Base-by-base conservation (phyloP, 37 sponge, comb jelly and placozoan genomes). In the Halichondria panicea region DNA sequence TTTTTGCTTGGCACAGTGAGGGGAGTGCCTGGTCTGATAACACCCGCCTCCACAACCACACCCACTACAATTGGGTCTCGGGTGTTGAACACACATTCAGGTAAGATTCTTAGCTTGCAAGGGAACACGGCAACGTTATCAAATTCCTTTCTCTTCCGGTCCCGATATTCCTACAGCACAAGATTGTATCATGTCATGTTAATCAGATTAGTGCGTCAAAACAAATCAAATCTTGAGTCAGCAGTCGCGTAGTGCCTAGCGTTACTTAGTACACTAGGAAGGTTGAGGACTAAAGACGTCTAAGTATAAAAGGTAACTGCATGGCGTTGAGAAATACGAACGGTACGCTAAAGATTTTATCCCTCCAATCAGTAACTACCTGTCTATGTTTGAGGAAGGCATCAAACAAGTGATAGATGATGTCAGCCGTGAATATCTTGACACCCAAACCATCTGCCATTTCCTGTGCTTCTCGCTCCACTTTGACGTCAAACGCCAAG, bases 361-460 rank as follows among this genome's bases (percentile, higher is more conserved):
- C n/a, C n/a, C n/a, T n/a, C n/a, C n/a, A n/a, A n/a, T n/a, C n/a
- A n/a, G 27, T 9, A 15, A 74, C 24, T 46, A 88, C 97, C 82
- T 95, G 79, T 67, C 96, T 84, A 81, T 93, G 88, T 12, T 77
- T 86, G 84, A 93, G 88, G 81, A 98, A 98, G 61, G 79, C 79
- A 63, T 98, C 99, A 85, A 95, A 98, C 43, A 98, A 77, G 69
- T 98, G 99, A 62, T 98, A 98, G 63, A 98, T 98, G 71, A 98
- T 98, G 63, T 98, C 99, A 3, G 99, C 99, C 59, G 92, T 79
- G 69, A 98, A 98, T 30, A 98, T 93, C 60, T 78, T 75, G 19
- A 98, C 94, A 15, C 94, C 94, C 4, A 96, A 68, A 75, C 58
- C 76, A 75, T 98, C 96, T 37, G 99, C 96, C 71, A 85, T 67